Evolutionary conservation across 2,888 invertebrate species (phyloP).

Genomic region (Cryptus viduatorius): DNA sequence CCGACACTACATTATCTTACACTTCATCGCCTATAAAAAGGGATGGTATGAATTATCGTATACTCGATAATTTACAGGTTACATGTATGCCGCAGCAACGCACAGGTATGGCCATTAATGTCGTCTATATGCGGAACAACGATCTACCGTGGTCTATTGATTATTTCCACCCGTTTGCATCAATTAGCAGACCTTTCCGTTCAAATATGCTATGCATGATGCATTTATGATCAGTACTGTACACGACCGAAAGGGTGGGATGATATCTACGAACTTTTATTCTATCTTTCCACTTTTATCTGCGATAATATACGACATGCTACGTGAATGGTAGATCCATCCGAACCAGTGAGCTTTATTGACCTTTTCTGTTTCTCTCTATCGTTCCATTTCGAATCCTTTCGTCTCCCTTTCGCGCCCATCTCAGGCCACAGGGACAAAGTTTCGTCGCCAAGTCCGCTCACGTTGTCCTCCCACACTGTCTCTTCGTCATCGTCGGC

Average conservation of each 20-base stretch:
- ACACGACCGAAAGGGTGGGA: background rate
- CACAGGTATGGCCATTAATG: conserved; percentile 3
- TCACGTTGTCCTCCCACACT: conserved; percentile 35
- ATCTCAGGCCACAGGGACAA: conserved; percentile 9
- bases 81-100: background rate
- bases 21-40: conserved; percentile 10
- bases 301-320: conserved; percentile 6
- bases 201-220: background rate
- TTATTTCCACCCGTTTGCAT: background rate
- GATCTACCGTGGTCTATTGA: background rate
- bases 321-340: conserved; percentile 14
- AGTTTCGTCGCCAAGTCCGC: conserved; percentile 55
- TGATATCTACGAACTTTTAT: background rate
- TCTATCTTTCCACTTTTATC: background rate
- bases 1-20: conserved; percentile 16
- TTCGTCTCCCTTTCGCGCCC: conserved; percentile 19
- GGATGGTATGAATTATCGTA: conserved; percentile 4
- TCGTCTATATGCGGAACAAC: conserved; percentile 6
- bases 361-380: conserved; percentile 29
- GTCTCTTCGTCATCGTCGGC: conserved; percentile 22
- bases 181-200: background rate
- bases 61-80: conserved; percentile 9
- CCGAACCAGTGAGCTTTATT: conserved; percentile 26
- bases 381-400: conserved; percentile 22
- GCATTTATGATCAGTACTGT: background rate